Percentiles rank a stretch among this genome's conserved stretches.
Evolutionary conservation across 2,888 invertebrate genomes (phyloP).

Genomic region (Leptopilina myrica): DNA sequence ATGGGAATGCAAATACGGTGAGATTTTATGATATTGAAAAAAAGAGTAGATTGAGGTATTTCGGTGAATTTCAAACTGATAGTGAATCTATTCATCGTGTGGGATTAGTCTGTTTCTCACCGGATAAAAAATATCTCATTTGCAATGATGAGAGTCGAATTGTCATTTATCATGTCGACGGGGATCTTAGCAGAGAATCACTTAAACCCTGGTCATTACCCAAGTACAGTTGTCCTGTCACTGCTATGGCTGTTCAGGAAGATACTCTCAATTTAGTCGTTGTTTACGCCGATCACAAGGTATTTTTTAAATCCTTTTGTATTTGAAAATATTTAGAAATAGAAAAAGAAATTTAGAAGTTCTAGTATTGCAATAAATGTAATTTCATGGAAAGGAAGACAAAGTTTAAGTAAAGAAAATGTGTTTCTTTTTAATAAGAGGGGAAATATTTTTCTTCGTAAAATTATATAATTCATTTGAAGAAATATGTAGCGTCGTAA

Average conservation of each 20-base stretch:
- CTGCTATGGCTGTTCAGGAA: constrained; percentile 84
- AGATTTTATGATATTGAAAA: constrained; percentile 67
- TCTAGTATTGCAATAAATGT: no score
- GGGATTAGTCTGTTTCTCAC: constrained; percentile 67
- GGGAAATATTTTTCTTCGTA: neutral
- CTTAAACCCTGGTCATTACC: constrained; percentile 81
- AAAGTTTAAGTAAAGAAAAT: neutral
- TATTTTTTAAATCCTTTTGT: no score
- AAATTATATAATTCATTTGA: constrained; percentile 29
- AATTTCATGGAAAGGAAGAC: no score
- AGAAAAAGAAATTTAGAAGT: no score
- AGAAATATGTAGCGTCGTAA: constrained; percentile 36
- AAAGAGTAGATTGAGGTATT: constrained; percentile 59
- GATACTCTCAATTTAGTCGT: constrained; percentile 81
- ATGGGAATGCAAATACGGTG: constrained; percentile 58
- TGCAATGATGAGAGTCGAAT: constrained; percentile 84
- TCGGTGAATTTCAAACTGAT: constrained; percentile 63
- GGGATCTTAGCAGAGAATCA: constrained; percentile 56
- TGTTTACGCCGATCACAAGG: constrained; percentile 89
- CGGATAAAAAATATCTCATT: constrained; percentile 81
- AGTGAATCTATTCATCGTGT: constrained; percentile 63
- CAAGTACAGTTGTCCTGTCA: constrained; percentile 83
- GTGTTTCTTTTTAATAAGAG: neutral
- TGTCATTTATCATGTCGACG: constrained; percentile 80
- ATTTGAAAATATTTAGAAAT: no score